phyloP scores from a whole-genome alignment of 1,140 invertebrate genomes.

The Magallana angulata region DNA sequence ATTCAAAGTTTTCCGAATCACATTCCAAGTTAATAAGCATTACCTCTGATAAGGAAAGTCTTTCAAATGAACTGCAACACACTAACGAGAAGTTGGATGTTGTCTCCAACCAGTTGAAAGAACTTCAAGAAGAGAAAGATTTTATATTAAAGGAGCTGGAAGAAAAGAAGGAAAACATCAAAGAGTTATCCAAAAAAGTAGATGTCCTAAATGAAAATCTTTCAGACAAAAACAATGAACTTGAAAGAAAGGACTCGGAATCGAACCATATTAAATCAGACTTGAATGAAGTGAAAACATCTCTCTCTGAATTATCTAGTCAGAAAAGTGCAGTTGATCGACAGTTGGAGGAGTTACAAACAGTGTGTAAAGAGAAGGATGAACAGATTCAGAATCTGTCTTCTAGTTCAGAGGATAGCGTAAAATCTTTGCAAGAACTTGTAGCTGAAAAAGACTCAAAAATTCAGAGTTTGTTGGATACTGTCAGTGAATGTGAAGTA shows the following conservation, averaged over 20 bases:
- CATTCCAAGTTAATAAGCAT: neutral
- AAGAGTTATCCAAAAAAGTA: constrained; percentile 5
- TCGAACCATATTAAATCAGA: constrained; percentile 27
- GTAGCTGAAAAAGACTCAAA: constrained; percentile 55
- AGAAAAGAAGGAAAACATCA: neutral
- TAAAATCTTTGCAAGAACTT: constrained; percentile 52
- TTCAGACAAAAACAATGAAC: constrained; percentile 20
- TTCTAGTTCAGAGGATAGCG: constrained; percentile 51
- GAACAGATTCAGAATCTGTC: constrained; percentile 45
- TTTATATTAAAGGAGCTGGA: neutral
- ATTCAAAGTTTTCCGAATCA: neutral
- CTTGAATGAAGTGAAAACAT: constrained; percentile 42
- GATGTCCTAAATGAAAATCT: constrained; percentile 23
- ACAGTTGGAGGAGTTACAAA: constrained; percentile 42
- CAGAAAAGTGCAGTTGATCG: constrained; percentile 42
- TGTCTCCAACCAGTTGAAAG: neutral
- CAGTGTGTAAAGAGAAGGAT: constrained; percentile 49
- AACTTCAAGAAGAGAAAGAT: neutral
- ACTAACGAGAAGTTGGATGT: neutral
- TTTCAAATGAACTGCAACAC: constrained; percentile 34
- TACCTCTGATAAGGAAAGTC: neutral
- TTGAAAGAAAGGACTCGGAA: constrained; percentile 40
- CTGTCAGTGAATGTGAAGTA: constrained; percentile 28
- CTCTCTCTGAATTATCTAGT: constrained; percentile 44
- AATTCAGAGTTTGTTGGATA: constrained; percentile 45